Percentiles rank a stretch among this genome's conserved stretches.
phyloP scores from a whole-genome alignment of 1,140 invertebrate species.

The Telenomus remus region DNA sequence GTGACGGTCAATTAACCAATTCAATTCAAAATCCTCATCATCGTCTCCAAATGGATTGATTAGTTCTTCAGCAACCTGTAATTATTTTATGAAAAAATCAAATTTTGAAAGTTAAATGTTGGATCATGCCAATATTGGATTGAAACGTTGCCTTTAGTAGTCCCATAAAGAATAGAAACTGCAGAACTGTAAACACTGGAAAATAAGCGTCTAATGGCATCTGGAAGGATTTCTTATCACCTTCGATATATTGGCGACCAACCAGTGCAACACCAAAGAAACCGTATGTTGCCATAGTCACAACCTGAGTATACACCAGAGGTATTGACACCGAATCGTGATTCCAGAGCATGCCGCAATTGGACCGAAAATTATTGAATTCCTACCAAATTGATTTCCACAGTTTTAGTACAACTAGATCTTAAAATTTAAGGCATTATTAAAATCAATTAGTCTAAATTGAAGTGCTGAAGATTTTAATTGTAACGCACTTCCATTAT shows the following conservation, averaged over 20 bases:
- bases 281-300: conserved; percentile 84
- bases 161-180: conserved; percentile 88
- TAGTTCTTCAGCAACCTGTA: conserved; percentile 82
- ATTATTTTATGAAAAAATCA: conserved; percentile 69
- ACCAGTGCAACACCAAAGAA: conserved; percentile 84
- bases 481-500: conserved; percentile 79
- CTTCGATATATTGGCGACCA: conserved; percentile 82
- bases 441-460: too few relatives aligned
- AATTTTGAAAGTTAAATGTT: too few relatives aligned
- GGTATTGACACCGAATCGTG: conserved; percentile 92
- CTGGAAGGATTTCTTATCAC: conserved; percentile 71
- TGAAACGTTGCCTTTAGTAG: conserved; percentile 80
- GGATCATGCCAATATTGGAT: too few relatives aligned
- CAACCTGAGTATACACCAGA: conserved; percentile 90
- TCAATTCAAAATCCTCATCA: conserved; percentile 86
- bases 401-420: conserved; percentile 17
- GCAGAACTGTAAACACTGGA: conserved; percentile 83
- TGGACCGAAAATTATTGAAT: conserved; percentile 81
- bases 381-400: conserved; percentile 74
- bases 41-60: conserved; percentile 87
- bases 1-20: conserved; percentile 83
- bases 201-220: conserved; percentile 82
- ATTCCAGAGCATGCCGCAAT: conserved; percentile 84
- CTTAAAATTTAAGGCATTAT: too few relatives aligned
- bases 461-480: too few relatives aligned